A percentile compares a stretch with the other conserved stretches of the same genome.
These are phyloP conservation scores for Bos indicus DNA, from an alignment of 2,113 vertebrate species.

Conservation along the genomic window DNA sequence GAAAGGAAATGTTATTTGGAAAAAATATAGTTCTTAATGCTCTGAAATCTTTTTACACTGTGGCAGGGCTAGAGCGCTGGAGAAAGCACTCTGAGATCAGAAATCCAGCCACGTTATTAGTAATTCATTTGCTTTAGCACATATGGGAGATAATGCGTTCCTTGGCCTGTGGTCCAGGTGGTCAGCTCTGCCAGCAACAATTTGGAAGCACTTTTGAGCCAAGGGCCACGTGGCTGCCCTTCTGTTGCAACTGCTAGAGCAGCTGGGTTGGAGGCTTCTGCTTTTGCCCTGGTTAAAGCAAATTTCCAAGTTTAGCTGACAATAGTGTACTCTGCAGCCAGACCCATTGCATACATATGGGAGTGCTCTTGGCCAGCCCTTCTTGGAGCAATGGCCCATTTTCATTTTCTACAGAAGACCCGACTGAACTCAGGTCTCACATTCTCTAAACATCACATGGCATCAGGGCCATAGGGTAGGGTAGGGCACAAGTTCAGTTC, in stretches of 20 bases:
- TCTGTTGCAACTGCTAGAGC: not conserved
- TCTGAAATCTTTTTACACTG: not conserved
- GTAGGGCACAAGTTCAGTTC: not conserved
- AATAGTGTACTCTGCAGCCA: not conserved
- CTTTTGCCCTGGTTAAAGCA: not conserved
- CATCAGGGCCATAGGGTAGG: not conserved
- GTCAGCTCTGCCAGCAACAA: not conserved
- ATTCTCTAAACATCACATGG: not conserved
- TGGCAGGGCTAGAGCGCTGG: not conserved
- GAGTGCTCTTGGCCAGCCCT: not conserved
- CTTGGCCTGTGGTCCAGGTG: constrained; percentile 11
- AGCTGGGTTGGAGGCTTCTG: not conserved
- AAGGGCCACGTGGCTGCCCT: not conserved
- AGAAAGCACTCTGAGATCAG: constrained; percentile 26
- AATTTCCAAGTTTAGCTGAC: not conserved
- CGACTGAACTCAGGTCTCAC: not conserved
- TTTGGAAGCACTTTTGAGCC: not conserved
- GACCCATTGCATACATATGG: not conserved
- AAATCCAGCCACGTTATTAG: constrained; percentile 26
- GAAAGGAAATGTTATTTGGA: constrained; percentile 15
- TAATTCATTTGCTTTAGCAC: constrained; percentile 41
- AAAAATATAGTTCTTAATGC: not conserved
- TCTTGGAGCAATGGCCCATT: not conserved
- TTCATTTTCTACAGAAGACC: not conserved
- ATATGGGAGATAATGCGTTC: not conserved